A percentile compares a stretch with the other conserved stretches of the same genome.
These are phyloP conservation scores for Oryzaephilus surinamensis DNA, from an alignment of 1,140 invertebrate genomes.

Conservation along the genomic window DNA sequence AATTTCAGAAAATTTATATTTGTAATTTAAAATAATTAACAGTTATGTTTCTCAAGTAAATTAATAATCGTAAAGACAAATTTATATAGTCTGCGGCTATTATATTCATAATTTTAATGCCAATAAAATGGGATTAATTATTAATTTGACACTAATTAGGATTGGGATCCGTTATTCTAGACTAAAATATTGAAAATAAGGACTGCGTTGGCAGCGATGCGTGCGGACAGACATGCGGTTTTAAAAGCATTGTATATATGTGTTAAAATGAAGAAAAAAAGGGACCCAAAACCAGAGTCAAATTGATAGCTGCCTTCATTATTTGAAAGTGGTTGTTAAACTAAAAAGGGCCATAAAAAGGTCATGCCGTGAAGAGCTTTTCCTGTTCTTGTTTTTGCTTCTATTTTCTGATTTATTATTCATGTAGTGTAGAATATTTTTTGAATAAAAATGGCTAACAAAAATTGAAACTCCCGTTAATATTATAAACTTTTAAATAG, in stretches of 20 bases:
- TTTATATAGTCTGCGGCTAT: too few relatives aligned
- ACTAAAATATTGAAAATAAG: not conserved
- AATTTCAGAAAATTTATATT: too few relatives aligned
- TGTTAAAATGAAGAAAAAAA: conserved; percentile 22
- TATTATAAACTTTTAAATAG: not conserved
- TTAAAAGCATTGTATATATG: conserved; percentile 18
- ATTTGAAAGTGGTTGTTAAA: conserved; percentile 5
- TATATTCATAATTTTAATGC: too few relatives aligned
- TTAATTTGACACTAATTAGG: not conserved
- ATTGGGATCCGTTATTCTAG: not conserved
- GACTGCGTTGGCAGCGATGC: not conserved
- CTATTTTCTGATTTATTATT: conserved; percentile 6
- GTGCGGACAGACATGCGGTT: conserved; percentile 8
- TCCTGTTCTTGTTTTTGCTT: conserved; percentile 3
- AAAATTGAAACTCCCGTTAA: not conserved
- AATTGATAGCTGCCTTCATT: conserved; percentile 5
- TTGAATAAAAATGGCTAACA: not conserved
- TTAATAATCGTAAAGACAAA: too few relatives aligned
- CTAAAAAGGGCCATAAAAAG: conserved; percentile 3
- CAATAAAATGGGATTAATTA: not conserved
- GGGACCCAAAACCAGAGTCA: not conserved
- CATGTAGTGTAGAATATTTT: not conserved
- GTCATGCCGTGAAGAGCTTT: conserved; percentile 1
- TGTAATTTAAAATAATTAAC: too few relatives aligned
- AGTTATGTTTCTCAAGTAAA: too few relatives aligned